Conservation (phyloP, 2,113 vertebrate genomes). For the Arenaria interpres region DNA sequence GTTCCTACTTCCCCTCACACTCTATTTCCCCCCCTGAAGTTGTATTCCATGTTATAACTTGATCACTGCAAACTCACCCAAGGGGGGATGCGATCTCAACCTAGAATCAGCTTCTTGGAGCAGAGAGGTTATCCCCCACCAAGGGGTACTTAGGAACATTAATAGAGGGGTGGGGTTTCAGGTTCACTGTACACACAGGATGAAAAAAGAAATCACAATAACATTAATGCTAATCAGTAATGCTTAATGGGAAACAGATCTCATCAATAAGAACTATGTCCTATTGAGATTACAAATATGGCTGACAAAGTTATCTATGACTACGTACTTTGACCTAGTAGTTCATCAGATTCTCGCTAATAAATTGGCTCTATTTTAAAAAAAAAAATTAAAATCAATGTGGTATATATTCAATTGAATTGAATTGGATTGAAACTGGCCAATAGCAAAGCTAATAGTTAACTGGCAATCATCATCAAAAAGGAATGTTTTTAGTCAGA, state of each 20-base stretch:
- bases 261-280: neutral
- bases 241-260: neutral
- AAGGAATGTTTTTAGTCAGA: neutral
- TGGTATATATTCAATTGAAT: neutral
- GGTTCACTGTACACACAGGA: neutral
- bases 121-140: neutral
- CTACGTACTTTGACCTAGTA: neutral
- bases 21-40: neutral
- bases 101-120: neutral
- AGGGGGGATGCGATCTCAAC: neutral
- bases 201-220: neutral
- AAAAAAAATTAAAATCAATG: neutral
- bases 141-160: neutral
- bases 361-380: neutral
- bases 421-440: neutral
- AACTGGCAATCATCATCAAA: neutral
- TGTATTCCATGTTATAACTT: rapidly evolving
- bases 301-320: neutral
- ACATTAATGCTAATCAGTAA: neutral
- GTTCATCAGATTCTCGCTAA: neutral
- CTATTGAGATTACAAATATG: neutral
- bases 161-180: neutral
- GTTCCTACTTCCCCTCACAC: neutral
- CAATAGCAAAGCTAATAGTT: neutral
- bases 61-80: neutral